Evolutionary conservation across 1,140 invertebrate species (phyloP).

Genomic region (Dolichoris vasculosae): DNA sequence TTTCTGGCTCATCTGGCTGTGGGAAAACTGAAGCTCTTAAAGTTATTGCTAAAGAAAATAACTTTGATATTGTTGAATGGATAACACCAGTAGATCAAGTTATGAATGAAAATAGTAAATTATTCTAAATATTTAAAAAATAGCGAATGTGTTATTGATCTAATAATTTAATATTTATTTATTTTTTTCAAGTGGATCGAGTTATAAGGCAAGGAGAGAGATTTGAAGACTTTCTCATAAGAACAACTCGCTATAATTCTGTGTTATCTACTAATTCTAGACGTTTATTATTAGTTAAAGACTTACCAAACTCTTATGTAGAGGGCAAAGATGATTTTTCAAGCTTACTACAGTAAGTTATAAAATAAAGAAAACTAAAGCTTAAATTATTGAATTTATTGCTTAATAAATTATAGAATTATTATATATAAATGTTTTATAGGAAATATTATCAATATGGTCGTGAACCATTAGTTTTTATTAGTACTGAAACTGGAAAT

Average conservation of each 20-base stretch:
- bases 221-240: constrained; percentile 81
- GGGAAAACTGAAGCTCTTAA: constrained; percentile 81
- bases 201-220: constrained; percentile 76
- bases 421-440: constrained; percentile 62
- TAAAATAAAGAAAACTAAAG: constrained; percentile 45
- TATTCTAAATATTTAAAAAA: constrained; percentile 25
- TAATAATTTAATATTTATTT: constrained; percentile 8
- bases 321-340: constrained; percentile 78
- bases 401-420: constrained; percentile 8
- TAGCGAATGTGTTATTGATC: neutral
- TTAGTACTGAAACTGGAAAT: constrained; percentile 80
- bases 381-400: no score
- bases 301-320: constrained; percentile 83
- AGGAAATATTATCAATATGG: constrained; percentile 79
- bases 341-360: constrained; percentile 79
- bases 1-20: constrained; percentile 83
- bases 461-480: constrained; percentile 82
- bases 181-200: constrained; percentile 55
- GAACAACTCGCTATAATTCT: constrained; percentile 81
- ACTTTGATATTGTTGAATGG: constrained; percentile 81
- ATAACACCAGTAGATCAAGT: constrained; percentile 80
- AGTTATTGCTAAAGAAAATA: constrained; percentile 77
- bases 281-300: constrained; percentile 80
- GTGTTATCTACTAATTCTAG: constrained; percentile 76
- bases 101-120: constrained; percentile 69